Conservation (phyloP, 2,797 vertebrate genomes). For the Lepilemur ruficaudatus region DNA sequence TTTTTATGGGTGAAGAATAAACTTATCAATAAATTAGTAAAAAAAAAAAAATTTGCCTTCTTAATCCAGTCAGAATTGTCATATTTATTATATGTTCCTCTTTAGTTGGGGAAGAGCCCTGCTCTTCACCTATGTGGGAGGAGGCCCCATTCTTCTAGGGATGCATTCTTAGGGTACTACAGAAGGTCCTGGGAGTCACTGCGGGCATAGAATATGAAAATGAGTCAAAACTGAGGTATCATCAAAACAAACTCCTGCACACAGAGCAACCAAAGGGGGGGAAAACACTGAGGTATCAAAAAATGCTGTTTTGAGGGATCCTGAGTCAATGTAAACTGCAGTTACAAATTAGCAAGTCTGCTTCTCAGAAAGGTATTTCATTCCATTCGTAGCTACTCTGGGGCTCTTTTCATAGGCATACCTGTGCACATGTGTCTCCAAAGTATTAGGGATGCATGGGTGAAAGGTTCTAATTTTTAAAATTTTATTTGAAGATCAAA, state of each 20-base stretch:
- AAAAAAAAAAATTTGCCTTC: conserved; percentile 10
- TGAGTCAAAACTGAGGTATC: neutral
- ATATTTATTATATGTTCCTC: neutral
- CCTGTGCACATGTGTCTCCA: neutral
- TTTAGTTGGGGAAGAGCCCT: neutral
- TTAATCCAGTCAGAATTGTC: neutral
- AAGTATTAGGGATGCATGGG: too few species aligned
- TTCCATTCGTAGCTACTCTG: neutral
- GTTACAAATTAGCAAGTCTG: neutral
- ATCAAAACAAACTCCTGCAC: too few species aligned
- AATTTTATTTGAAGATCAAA: neutral
- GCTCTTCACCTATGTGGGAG: neutral
- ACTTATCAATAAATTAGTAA: conserved; percentile 69
- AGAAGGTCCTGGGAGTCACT: neutral
- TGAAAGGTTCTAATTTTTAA: neutral
- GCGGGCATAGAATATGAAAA: neutral
- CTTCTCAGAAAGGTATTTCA: neutral
- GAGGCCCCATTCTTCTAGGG: neutral
- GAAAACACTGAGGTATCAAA: neutral
- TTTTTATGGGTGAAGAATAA: conserved; percentile 77
- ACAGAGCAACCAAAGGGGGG: too few species aligned
- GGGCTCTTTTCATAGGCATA: neutral
- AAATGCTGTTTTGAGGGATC: neutral
- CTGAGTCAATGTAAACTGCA: neutral
- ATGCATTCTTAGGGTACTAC: neutral